phyloP scores from a whole-genome alignment of 2,113 vertebrate species.

The Potamarius usumacintae region DNA sequence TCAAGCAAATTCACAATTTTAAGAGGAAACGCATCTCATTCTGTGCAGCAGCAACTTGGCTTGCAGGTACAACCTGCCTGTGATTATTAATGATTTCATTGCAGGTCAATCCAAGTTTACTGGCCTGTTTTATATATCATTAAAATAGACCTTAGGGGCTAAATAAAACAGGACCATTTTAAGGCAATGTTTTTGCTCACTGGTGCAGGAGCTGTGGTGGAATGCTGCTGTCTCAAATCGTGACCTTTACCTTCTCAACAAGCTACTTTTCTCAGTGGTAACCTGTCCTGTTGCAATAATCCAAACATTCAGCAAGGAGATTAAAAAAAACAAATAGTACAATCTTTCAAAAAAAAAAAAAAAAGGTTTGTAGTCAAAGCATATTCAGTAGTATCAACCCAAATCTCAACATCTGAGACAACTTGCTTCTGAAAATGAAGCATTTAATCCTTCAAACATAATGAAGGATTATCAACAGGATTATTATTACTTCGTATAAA shows the following conservation, averaged over 20 bases:
- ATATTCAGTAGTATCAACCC: background rate
- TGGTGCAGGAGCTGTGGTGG: background rate
- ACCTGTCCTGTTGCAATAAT: background rate
- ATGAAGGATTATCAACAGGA: background rate
- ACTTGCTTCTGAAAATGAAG: background rate
- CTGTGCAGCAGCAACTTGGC: background rate
- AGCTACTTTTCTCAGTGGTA: background rate
- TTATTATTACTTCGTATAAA: background rate
- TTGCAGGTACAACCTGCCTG: slow-evolving; percentile 12
- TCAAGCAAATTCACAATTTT: slow-evolving; percentile 5
- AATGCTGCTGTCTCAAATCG: background rate
- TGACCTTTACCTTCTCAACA: background rate
- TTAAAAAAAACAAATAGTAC: background rate
- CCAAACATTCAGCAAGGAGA: background rate
- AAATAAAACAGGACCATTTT: slow-evolving; percentile 20
- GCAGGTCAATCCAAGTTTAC: slow-evolving; percentile 24
- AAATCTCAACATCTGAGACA: background rate
- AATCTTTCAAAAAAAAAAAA: background rate
- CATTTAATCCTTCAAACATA: background rate
- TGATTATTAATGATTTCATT: slow-evolving; percentile 31
- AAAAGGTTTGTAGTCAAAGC: background rate
- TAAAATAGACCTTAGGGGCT: slow-evolving; percentile 11
- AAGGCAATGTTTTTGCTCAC: background rate
- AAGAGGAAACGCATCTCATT: slow-evolving; percentile 6
- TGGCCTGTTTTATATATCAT: slow-evolving; percentile 21